These are phyloP conservation scores for Rhabdomys dilectus DNA, from an alignment of 2,113 vertebrate genomes.

Conservation along the genomic window DNA sequence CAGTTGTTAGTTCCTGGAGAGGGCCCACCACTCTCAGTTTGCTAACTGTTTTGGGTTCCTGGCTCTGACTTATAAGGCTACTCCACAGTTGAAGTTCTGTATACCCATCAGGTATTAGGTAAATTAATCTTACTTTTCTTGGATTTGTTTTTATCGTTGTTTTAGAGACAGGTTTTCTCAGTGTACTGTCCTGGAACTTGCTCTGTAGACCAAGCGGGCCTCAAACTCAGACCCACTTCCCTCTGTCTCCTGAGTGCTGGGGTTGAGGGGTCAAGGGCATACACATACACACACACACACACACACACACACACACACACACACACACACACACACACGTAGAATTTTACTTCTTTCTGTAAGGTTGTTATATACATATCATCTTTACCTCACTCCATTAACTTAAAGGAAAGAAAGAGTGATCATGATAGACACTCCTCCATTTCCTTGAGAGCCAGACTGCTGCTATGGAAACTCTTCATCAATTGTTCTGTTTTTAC, in stretches of 20 bases:
- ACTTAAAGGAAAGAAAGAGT: conserved; percentile 18
- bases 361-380: not conserved
- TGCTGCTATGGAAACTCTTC: not conserved
- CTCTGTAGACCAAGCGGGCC: not conserved
- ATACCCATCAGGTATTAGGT: not conserved
- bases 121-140: not conserved
- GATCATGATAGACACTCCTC: not conserved
- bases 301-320: not conserved
- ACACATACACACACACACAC: not conserved
- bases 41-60: not conserved
- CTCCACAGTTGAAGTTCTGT: not conserved
- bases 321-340: not conserved
- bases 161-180: not conserved
- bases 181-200: not conserved
- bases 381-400: conserved; percentile 6
- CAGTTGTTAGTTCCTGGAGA: conserved; percentile 6
- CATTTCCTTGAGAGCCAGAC: not conserved
- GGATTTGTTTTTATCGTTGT: not conserved
- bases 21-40: not conserved
- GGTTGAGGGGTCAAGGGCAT: not conserved
- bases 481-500: not conserved
- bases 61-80: not conserved
- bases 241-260: not conserved
- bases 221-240: not conserved
- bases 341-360: not conserved